These are phyloP conservation scores for Mimas tiliae DNA, from an alignment of 2,888 invertebrate genomes.

Conservation along the genomic window DNA sequence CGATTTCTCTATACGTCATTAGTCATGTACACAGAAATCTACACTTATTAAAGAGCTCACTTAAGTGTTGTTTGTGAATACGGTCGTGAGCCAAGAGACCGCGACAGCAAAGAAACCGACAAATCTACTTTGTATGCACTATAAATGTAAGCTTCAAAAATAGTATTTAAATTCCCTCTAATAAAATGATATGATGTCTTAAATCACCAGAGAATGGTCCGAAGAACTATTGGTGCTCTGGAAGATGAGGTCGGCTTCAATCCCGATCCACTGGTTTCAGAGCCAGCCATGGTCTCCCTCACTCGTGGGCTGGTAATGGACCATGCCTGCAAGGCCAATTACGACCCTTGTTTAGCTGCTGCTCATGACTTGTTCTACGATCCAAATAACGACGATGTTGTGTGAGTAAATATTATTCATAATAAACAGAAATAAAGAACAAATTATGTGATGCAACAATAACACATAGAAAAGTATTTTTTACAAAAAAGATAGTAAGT, in stretches of 20 bases:
- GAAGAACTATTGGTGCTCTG: slow-evolving; percentile 57
- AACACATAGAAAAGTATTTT: too few relatives aligned
- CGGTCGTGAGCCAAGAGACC: too few relatives aligned
- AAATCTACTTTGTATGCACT: too few relatives aligned
- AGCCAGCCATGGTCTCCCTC: slow-evolving; percentile 64
- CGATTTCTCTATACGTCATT: too few relatives aligned
- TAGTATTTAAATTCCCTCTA: too few relatives aligned
- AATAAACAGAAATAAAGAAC: background rate
- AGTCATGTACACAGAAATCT: too few relatives aligned
- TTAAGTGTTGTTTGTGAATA: too few relatives aligned
- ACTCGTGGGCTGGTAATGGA: slow-evolving; percentile 77
- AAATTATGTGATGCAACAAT: too few relatives aligned
- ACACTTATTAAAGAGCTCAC: too few relatives aligned
- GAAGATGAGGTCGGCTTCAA: slow-evolving; percentile 65
- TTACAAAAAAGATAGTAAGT: too few relatives aligned
- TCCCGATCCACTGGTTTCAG: slow-evolving; percentile 53
- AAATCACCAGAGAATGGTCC: slow-evolving; percentile 63
- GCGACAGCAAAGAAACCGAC: too few relatives aligned
- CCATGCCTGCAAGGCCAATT: slow-evolving; percentile 69
- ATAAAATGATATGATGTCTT: background rate
- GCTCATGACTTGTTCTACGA: slow-evolving; percentile 75
- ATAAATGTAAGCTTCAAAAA: too few relatives aligned
- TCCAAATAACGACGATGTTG: slow-evolving; percentile 51
- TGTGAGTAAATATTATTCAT: slow-evolving; percentile 54
- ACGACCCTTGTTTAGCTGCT: slow-evolving; percentile 72